Evolutionary conservation across 2,888 invertebrate genomes (phyloP).

Genomic region (Atethmia centrago): DNA sequence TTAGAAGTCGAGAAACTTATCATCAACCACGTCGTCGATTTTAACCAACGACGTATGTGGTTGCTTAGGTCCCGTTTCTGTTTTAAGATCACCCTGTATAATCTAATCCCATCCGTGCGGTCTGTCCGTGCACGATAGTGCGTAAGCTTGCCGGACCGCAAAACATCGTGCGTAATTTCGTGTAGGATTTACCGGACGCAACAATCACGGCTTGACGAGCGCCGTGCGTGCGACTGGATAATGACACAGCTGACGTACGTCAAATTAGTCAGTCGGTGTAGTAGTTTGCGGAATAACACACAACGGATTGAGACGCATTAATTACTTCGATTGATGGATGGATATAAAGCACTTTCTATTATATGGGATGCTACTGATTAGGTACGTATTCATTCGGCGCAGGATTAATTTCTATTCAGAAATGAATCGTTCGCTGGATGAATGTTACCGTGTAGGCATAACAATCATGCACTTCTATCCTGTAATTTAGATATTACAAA

Average conservation of each 20-base stretch:
- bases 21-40: no score
- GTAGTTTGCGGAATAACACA: not conserved
- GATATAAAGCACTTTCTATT: not conserved
- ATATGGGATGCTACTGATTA: not conserved
- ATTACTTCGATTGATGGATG: not conserved
- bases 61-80: not conserved
- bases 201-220: not conserved
- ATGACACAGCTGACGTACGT: not conserved
- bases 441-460: not conserved
- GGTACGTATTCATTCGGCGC: no score
- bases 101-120: not conserved
- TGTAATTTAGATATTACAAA: no score
- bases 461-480: not conserved
- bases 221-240: not conserved
- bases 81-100: not conserved
- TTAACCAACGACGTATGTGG: not conserved
- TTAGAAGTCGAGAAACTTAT: not conserved
- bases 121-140: not conserved
- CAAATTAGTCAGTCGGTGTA: not conserved
- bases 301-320: not conserved
- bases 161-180: conserved; percentile 4
- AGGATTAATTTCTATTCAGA: no score
- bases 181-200: not conserved
- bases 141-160: not conserved
- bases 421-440: not conserved